These are phyloP conservation scores for Ips nitidus DNA, from an alignment of 1,140 invertebrate species.

Conservation along the genomic window DNA sequence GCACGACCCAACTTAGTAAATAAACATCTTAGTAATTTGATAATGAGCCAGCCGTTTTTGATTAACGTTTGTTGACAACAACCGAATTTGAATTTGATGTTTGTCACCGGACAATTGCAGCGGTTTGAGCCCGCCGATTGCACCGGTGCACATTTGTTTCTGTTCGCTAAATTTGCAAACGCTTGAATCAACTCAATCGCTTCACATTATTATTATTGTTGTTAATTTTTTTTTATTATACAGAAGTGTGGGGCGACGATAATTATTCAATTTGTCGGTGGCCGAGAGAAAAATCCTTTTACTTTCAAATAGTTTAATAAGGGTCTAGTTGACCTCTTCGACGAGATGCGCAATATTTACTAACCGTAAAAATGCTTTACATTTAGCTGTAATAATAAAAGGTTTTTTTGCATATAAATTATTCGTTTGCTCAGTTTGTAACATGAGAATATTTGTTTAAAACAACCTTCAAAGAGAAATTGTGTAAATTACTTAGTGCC, in stretches of 20 bases:
- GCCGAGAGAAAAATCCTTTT: no score
- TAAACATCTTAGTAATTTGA: conserved; percentile 28
- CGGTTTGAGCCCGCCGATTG: not conserved
- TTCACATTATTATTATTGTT: no score
- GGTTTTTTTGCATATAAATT: not conserved
- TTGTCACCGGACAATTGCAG: not conserved
- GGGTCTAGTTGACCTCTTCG: no score
- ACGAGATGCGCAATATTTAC: not conserved
- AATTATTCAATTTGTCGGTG: no score
- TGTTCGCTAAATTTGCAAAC: no score
- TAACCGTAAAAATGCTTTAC: not conserved
- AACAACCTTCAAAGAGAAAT: no score
- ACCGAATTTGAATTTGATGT: conserved; percentile 20
- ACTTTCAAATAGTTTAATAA: no score
- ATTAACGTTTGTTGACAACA: conserved; percentile 19
- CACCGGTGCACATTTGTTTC: not conserved
- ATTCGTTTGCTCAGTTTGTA: not conserved
- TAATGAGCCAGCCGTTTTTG: conserved; percentile 23
- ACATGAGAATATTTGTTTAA: no score
- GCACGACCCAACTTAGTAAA: conserved; percentile 13
- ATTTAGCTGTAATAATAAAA: not conserved
- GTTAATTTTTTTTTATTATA: no score
- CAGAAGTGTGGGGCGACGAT: no score
- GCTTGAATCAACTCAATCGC: no score
- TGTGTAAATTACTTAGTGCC: no score